Evolutionary conservation across 2,113 vertebrate species (phyloP).

Genomic region (Antechinus flavipes): DNA sequence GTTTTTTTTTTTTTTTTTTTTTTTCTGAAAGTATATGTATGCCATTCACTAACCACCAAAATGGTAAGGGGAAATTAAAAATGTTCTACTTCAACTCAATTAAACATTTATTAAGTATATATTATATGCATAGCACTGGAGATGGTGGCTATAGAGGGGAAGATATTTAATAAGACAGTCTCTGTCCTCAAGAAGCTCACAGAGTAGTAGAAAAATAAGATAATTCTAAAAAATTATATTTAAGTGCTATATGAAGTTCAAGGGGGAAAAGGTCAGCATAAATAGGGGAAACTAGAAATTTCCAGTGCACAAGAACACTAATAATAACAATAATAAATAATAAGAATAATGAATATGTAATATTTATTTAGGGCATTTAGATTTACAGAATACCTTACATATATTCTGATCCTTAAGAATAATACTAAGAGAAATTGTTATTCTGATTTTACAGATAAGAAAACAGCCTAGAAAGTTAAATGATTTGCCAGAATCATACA

Average conservation of each 20-base stretch:
- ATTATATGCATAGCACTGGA: neutral
- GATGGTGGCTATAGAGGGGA: neutral
- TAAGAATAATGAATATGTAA: neutral
- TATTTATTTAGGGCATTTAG: neutral
- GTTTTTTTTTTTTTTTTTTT: neutral
- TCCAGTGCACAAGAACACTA: neutral
- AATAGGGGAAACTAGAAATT: neutral
- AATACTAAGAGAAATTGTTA: neutral
- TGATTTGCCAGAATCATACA: neutral
- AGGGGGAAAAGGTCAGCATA: neutral
- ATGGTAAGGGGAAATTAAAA: neutral
- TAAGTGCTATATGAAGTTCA: neutral
- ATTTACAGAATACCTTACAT: neutral
- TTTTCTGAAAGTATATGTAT: slow-evolving; percentile 12
- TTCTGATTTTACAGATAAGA: neutral
- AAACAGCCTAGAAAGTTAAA: neutral
- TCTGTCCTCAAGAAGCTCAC: neutral
- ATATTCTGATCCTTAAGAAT: neutral
- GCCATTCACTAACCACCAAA: slow-evolving; percentile 22
- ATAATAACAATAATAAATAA: neutral
- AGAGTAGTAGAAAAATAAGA: neutral
- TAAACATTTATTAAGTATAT: neutral
- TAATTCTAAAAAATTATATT: neutral
- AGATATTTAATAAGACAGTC: neutral
- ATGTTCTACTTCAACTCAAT: neutral